Percentiles rank a stretch among this genome's conserved stretches.
phyloP scores from a whole-genome alignment of 2,797 vertebrate genomes.

The Decapterus maruadsi region DNA sequence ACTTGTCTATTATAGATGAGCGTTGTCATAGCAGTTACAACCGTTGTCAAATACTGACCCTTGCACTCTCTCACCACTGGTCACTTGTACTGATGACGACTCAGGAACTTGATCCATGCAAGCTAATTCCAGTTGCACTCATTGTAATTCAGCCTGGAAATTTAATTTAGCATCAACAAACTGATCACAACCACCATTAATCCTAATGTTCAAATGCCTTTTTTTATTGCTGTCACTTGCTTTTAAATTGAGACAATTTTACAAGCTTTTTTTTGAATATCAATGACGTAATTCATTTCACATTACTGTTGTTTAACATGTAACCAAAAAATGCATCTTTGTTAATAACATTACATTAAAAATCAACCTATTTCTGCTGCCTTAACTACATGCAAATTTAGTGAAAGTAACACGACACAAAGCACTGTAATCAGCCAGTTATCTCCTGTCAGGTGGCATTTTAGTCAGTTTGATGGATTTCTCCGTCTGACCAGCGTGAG shows the following conservation, averaged over 20 bases:
- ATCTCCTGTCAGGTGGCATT: conserved; percentile 57
- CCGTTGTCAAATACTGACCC: conserved; percentile 49
- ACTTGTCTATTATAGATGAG: conserved; percentile 49
- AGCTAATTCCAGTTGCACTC: conserved; percentile 45
- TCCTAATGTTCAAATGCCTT: too few species aligned
- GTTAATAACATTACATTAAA: background rate
- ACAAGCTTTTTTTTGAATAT: background rate
- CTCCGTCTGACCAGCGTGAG: conserved; percentile 63
- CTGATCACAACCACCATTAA: too few species aligned
- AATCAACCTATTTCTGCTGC: background rate
- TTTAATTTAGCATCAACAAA: conserved; percentile 36
- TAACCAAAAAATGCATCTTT: background rate
- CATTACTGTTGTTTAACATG: background rate
- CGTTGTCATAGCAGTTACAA: conserved; percentile 6
- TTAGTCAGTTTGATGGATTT: conserved; percentile 74
- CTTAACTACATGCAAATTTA: background rate
- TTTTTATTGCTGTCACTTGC: background rate
- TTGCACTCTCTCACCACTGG: conserved; percentile 31
- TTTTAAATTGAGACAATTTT: background rate
- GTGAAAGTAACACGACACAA: conserved; percentile 24
- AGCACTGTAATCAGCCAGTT: conserved; percentile 35
- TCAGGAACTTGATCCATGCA: conserved; percentile 57
- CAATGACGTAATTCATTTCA: background rate
- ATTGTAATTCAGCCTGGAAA: conserved; percentile 32
- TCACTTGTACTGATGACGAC: conserved; percentile 45